Evolutionary conservation across 2,113 vertebrate species (phyloP).

Genomic region (Ornithorhynchus anatinus): DNA sequence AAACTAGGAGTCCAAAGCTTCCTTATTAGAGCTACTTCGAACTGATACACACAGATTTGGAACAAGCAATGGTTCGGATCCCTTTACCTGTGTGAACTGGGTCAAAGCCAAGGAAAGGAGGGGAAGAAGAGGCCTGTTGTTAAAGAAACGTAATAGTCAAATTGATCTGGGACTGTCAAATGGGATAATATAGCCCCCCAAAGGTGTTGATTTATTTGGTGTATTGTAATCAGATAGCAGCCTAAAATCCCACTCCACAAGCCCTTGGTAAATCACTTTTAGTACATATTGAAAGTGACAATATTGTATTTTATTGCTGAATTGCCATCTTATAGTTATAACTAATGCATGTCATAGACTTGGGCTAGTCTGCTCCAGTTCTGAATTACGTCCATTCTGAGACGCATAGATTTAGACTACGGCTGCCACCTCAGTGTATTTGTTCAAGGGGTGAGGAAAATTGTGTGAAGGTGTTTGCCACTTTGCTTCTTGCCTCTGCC

Average conservation of each 20-base stretch:
- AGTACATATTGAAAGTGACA: slow-evolving; percentile 56
- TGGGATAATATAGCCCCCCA: slow-evolving; percentile 30
- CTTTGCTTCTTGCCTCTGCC: no score
- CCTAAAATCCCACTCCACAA: slow-evolving; percentile 24
- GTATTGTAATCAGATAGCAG: slow-evolving; percentile 51
- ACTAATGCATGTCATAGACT: slow-evolving; percentile 20
- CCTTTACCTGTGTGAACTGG: not conserved
- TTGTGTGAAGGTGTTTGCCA: no score
- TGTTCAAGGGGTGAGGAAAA: not conserved
- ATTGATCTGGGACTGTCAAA: slow-evolving; percentile 43
- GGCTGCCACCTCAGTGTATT: not conserved
- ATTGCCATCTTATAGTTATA: slow-evolving; percentile 40
- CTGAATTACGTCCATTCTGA: slow-evolving; percentile 1
- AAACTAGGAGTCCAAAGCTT: no score
- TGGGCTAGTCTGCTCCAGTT: not conserved
- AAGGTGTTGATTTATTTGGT: slow-evolving; percentile 40
- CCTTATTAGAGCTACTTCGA: no score
- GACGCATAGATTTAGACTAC: not conserved
- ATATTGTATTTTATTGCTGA: slow-evolving; percentile 56
- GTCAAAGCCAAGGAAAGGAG: slow-evolving; percentile 5
- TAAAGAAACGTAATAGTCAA: slow-evolving; percentile 16
- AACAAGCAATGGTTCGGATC: slow-evolving; percentile 15
- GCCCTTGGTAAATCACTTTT: slow-evolving; percentile 50
- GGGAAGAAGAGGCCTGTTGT: slow-evolving; percentile 11
- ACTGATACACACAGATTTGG: no score